These are phyloP conservation scores for Pionites leucogaster DNA, from an alignment of 2,113 vertebrate genomes.

Conservation along the genomic window DNA sequence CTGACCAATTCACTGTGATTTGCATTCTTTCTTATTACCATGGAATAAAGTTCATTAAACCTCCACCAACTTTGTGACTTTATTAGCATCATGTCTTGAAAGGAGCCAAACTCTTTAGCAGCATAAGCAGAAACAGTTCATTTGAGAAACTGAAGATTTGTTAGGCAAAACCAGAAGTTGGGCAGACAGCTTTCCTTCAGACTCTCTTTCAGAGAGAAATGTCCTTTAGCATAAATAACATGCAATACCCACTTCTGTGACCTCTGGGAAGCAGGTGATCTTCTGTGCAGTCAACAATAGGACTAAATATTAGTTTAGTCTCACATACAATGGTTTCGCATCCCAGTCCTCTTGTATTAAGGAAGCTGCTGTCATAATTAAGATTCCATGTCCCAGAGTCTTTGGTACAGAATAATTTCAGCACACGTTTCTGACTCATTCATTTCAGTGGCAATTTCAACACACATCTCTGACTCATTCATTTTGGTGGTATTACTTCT, in stretches of 20 bases:
- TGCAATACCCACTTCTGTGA: background rate
- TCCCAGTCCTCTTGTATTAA: background rate
- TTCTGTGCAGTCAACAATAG: background rate
- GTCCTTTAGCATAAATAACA: background rate
- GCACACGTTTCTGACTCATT: background rate
- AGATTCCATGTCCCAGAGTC: background rate
- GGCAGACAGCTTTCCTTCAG: background rate
- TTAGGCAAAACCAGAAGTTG: background rate
- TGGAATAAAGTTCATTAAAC: background rate
- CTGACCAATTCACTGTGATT: background rate
- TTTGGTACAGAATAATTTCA: background rate
- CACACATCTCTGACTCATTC: background rate
- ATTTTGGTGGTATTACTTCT: background rate
- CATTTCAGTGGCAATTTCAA: background rate
- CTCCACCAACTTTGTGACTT: background rate
- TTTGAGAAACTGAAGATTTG: background rate
- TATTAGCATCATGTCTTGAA: background rate
- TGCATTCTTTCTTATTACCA: background rate
- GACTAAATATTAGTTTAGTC: background rate
- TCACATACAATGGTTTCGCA: background rate
- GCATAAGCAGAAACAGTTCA: background rate
- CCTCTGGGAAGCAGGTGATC: background rate
- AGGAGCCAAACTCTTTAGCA: background rate
- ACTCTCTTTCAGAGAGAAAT: background rate
- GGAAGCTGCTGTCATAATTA: background rate